These are phyloP conservation scores for Sebastes trivittatus DNA, from an alignment of 2,797 vertebrate genomes.

Conservation along the genomic window DNA sequence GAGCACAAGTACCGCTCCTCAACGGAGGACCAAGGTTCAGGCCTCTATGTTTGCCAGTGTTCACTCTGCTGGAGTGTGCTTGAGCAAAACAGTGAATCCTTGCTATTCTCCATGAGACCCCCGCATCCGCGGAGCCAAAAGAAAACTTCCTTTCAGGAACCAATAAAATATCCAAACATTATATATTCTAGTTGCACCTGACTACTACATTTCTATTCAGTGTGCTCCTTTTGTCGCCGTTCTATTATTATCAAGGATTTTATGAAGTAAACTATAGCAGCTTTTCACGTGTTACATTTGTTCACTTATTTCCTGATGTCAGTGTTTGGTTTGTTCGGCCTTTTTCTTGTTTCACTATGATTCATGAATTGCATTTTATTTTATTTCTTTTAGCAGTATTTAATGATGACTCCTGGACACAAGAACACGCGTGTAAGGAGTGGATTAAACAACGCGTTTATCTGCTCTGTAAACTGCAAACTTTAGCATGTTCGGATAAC, in stretches of 20 bases:
- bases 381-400: neutral
- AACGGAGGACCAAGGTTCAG: neutral
- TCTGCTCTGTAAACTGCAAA: neutral
- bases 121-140: neutral
- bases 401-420: neutral
- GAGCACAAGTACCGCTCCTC: neutral
- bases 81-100: neutral
- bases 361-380: neutral
- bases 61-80: conserved; percentile 5
- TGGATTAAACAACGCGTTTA: neutral
- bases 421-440: neutral
- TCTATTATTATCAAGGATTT: neutral
- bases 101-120: neutral
- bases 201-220: neutral
- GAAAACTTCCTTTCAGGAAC: neutral
- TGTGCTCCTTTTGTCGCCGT: neutral
- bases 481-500: neutral
- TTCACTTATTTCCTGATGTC: neutral
- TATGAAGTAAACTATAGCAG: neutral
- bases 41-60: neutral
- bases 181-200: no score
- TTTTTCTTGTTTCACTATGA: neutral
- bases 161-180: neutral
- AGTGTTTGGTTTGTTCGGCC: neutral
- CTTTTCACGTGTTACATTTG: neutral